Conservation (phyloP, 2,888 invertebrate genomes). For the Drosophila quinaria region DNA sequence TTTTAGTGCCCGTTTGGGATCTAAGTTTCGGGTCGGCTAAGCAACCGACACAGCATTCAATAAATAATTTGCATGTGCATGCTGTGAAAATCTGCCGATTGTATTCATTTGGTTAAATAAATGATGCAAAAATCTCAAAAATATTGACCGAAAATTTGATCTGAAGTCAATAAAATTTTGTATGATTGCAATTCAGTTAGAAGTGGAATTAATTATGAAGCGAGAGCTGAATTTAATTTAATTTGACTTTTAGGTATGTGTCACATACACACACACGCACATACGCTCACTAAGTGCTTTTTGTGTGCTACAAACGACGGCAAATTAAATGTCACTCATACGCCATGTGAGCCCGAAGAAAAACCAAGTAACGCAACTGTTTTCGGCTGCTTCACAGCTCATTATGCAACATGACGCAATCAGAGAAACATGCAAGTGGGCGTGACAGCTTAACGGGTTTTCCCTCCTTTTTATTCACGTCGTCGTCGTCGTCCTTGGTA, state of each 20-base stretch:
- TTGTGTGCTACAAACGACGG: conserved; percentile 41
- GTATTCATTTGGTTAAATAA: conserved; percentile 1
- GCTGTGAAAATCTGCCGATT: conserved; percentile 12
- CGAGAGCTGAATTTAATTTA: conserved; percentile 16
- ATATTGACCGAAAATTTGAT: conserved; percentile 6
- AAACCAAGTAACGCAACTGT: conserved; percentile 8
- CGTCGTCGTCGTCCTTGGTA: neutral
- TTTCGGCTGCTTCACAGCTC: conserved; percentile 67
- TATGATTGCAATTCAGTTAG: neutral
- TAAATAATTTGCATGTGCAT: conserved; percentile 57
- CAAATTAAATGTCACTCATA: conserved; percentile 81
- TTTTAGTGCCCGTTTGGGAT: conserved; percentile 30
- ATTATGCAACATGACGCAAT: conserved; percentile 77
- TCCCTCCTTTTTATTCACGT: neutral
- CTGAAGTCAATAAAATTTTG: neutral
- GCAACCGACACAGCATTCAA: conserved; percentile 24
- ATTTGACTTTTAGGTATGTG: conserved; percentile 20
- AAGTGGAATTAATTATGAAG: conserved; percentile 22
- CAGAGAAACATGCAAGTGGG: conserved; percentile 50
- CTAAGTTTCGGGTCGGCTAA: conserved; percentile 25
- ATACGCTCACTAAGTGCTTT: conserved; percentile 13
- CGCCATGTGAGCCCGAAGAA: conserved; percentile 52
- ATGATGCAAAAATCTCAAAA: neutral
- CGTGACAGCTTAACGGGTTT: conserved; percentile 20
- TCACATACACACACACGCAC: neutral